Evolutionary conservation across 2,113 vertebrate species (phyloP), one percentile per base, ranked within the genome.

Genomic region (Tautogolabrus adspersus): DNA sequence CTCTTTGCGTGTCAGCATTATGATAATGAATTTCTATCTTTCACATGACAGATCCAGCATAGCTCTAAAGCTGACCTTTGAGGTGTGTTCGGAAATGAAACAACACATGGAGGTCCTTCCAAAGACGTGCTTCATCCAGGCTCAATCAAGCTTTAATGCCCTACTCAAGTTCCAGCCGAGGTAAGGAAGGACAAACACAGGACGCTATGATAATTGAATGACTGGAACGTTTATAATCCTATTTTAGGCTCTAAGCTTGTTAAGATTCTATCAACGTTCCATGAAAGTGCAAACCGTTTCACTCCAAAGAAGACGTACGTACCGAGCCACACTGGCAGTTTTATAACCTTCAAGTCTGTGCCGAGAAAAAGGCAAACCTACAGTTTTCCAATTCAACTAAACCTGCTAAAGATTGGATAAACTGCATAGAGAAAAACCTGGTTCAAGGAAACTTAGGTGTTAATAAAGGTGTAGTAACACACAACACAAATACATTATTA

Each of bases 151-250:
- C 75, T 96, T 95, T 81, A 94, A 89, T 0, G 94, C 95, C 22
- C 96, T 96, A 19, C 86, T 98, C 81, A 98, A 95, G 91, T 99
- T 99, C 89, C 90, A 95, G 84, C 97, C 97, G 6, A 96, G 97
- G 97, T 98, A 93, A 93, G 86, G 46, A 75, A 72, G 70, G 89
- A 83, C 85, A 69, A 55, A 23, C 8, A 49, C 59, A 81, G 69
- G 65, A 77, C 66, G 56, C 62, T 83, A 71, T 76, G 71, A 86
- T 82, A 88, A 87, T 81, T 75, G 73, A 85, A 75, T 66, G 61
- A 80, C 51, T 84, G 78, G 47, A 81, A 78, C 76, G n/a, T 68
- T 52, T 9, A 66, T 86, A 79, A 87, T 88, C 73, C 82, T 75
- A 67, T 84, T 84, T 80, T 65, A 58, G 37, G 82, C 51, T 19